phyloP scores from a whole-genome alignment of 2,797 vertebrate genomes.

The Coluber constrictor region DNA sequence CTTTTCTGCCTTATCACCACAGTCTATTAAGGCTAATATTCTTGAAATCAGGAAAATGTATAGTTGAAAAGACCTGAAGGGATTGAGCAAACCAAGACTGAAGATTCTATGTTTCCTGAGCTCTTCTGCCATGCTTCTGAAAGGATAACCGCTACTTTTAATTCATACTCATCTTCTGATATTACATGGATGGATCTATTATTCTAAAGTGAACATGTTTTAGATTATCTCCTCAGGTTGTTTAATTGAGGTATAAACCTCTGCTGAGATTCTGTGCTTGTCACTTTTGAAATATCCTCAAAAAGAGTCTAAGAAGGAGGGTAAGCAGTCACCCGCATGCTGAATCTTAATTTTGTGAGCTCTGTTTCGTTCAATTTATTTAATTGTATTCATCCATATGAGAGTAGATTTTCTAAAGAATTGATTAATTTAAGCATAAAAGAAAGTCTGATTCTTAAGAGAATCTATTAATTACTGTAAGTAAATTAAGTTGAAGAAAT shows the following conservation, averaged over 20 bases:
- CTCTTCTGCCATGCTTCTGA: neutral
- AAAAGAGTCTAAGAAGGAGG: neutral
- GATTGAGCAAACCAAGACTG: neutral
- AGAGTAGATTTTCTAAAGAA: conserved; percentile 1
- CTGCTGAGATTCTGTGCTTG: neutral
- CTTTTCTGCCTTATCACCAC: neutral
- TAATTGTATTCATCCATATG: neutral
- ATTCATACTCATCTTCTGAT: neutral
- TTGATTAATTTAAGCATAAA: conserved; percentile 43
- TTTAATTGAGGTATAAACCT: neutral
- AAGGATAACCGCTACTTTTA: neutral
- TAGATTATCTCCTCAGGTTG: neutral
- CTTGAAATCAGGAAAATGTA: neutral
- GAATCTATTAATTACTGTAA: conserved; percentile 44
- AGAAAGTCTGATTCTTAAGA: conserved; percentile 13
- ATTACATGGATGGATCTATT: neutral
- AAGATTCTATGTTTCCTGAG: neutral
- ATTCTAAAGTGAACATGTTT: neutral
- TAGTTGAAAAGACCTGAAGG: neutral
- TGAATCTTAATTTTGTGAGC: neutral
- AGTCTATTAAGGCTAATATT: neutral
- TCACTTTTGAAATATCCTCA: neutral
- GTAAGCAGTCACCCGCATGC: neutral
- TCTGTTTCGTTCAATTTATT: neutral
- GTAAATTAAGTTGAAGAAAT: conserved; percentile 46